Evolutionary conservation across 2,113 vertebrate genomes (phyloP).

Genomic region (Psammodynastes pulverulentus): DNA sequence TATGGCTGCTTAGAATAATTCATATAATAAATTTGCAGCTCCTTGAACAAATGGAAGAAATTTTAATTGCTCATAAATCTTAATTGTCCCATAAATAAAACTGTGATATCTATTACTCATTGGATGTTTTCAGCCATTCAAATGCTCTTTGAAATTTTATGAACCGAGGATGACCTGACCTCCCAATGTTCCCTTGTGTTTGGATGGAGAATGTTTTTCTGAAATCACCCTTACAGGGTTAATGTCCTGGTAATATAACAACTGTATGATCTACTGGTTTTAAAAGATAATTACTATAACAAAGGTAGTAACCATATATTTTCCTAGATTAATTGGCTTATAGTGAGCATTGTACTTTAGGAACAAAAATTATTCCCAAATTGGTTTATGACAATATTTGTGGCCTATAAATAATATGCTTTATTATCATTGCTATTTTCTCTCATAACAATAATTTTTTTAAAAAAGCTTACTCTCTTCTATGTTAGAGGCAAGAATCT

Average conservation of each 20-base stretch:
- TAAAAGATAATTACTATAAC: neutral
- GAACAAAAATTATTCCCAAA: conserved; percentile 15
- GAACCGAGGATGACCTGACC: neutral
- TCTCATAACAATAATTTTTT: neutral
- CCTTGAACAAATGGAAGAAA: neutral
- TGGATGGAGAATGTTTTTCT: neutral
- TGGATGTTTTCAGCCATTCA: neutral
- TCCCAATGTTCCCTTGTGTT: neutral
- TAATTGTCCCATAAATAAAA: neutral
- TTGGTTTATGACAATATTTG: conserved; percentile 7
- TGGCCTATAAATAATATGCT: neutral
- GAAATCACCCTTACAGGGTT: neutral
- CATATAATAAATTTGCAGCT: neutral
- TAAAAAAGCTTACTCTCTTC: neutral
- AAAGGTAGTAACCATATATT: conserved; percentile 12
- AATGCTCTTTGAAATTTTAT: neutral
- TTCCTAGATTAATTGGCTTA: conserved; percentile 8
- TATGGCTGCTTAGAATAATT: neutral
- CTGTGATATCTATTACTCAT: neutral
- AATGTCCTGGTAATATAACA: conserved; percentile 1
- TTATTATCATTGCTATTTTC: neutral
- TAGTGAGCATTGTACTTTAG: conserved; percentile 14
- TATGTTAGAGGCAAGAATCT: neutral
- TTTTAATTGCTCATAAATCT: neutral
- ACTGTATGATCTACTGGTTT: neutral